Evolutionary conservation across 2,888 invertebrate species (phyloP), one percentile per base, ranked within the genome.

Genomic region (Acrobasis consociella): DNA sequence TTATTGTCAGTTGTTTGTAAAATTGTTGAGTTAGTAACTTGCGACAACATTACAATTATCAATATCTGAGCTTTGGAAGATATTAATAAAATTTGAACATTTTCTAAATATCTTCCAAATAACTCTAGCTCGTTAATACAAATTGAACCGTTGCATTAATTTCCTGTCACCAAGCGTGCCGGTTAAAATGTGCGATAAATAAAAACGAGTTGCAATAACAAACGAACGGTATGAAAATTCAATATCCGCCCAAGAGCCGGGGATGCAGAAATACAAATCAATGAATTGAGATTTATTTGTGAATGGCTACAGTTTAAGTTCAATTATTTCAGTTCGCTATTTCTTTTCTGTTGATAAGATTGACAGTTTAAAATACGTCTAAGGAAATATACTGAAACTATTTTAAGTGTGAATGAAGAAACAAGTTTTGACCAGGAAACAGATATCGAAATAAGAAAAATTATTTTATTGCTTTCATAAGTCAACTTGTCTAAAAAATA

Each of bases 181-280:
- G 72, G 75, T 79, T 85, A 77, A 86, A 86, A 83, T 76, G 80
- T 74, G 72, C 83, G 78, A 85, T 83, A 87, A 81, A 81, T 81
- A 86, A 88, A 85, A 87, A 81, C 75, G 75, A 73, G 69, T 81
- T 80, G 79, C 77, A 83, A 80, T 82, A 85, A 85, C 86, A 85
- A 85, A 85, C 82, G 85, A 84, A 84, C 83, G 78, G 79, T 85
- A 89, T 88, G 88, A 88, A 91, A 89, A 90, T 90, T 89, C 87
- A 91, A 91, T 91, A 91, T 91, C 91, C 91, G 90, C 67, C 75
- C 68, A 74, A 77, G 80, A 73, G 80, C 73, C 67, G 72, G 73
- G 75, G 73, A 78, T 85, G 83, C 86, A 86, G 76, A 75, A 81
- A 80, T 75, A 78, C 73, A 77, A 77, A 77, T 72, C 77, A 81